Percentiles rank a stretch among this genome's conserved stretches.
These are phyloP conservation scores for Pipistrellus pygmaeus DNA, from an alignment of 2,797 vertebrate genomes.

Conservation along the genomic window DNA sequence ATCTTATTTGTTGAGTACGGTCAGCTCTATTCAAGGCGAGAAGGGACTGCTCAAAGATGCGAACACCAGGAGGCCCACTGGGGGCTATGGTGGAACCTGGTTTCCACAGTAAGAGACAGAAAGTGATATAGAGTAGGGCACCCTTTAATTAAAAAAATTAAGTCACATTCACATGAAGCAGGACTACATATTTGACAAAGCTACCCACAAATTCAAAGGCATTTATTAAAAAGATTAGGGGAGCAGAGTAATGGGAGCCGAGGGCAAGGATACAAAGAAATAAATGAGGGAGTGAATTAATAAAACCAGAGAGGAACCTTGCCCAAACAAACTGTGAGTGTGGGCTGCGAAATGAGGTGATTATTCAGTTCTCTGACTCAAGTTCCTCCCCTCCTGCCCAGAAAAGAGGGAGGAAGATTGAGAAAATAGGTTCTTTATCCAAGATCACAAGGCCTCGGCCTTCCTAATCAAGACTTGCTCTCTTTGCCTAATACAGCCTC, in stretches of 20 bases:
- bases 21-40: background rate
- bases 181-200: background rate
- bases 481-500: background rate
- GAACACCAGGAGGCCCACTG: background rate
- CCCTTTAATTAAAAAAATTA: slow-evolving; percentile 13
- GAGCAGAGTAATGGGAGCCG: background rate
- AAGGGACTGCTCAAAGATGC: background rate
- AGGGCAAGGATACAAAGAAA: background rate
- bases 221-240: background rate
- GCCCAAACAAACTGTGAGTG: background rate
- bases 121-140: background rate
- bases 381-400: background rate
- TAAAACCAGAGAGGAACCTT: background rate
- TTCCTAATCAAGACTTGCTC: background rate
- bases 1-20: background rate
- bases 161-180: background rate
- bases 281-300: slow-evolving; percentile 34
- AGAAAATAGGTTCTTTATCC: slow-evolving; percentile 37
- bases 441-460: background rate
- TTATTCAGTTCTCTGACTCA: background rate
- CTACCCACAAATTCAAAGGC: background rate
- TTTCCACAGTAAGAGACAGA: background rate
- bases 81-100: background rate
- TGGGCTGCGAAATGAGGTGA: background rate
- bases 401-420: background rate